Percentiles rank a stretch among this genome's conserved stretches.
These are phyloP conservation scores for Drosophila dunni DNA, from an alignment of 1,140 invertebrate genomes.

Conservation along the genomic window DNA sequence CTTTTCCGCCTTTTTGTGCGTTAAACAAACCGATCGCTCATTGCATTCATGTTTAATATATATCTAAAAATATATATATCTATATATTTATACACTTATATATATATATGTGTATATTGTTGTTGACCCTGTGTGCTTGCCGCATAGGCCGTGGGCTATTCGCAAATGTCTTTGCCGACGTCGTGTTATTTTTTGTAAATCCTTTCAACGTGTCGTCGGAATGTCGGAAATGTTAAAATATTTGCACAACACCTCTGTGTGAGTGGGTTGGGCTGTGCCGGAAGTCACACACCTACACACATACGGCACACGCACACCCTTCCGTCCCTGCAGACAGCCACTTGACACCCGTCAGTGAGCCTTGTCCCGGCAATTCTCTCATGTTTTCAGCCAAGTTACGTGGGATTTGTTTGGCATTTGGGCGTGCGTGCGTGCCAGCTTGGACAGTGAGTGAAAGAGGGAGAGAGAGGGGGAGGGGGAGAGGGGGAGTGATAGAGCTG, in stretches of 20 bases:
- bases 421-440: slow-evolving; percentile 48
- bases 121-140: slow-evolving; percentile 19
- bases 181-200: slow-evolving; percentile 62
- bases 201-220: slow-evolving; percentile 76
- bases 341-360: slow-evolving; percentile 3
- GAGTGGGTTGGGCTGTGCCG: not conserved
- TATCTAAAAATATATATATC: not conserved
- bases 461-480: not conserved
- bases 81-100: too few species aligned
- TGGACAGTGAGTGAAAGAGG: not conserved
- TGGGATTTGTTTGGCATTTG: slow-evolving; percentile 64
- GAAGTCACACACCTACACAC: slow-evolving; percentile 25
- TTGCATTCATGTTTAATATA: not conserved
- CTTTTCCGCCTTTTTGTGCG: not conserved
- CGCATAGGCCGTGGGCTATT: slow-evolving; percentile 37
- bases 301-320: not conserved
- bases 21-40: slow-evolving; percentile 23
- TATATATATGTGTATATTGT: not conserved
- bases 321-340: not conserved
- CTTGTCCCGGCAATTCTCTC: not conserved
- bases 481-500: too few species aligned
- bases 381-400: slow-evolving; percentile 38
- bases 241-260: slow-evolving; percentile 63
- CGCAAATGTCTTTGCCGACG: slow-evolving; percentile 29
- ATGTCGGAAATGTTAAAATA: slow-evolving; percentile 73